Conservation (phyloP, 1,140 invertebrate species). For the Aricia agestis region DNA sequence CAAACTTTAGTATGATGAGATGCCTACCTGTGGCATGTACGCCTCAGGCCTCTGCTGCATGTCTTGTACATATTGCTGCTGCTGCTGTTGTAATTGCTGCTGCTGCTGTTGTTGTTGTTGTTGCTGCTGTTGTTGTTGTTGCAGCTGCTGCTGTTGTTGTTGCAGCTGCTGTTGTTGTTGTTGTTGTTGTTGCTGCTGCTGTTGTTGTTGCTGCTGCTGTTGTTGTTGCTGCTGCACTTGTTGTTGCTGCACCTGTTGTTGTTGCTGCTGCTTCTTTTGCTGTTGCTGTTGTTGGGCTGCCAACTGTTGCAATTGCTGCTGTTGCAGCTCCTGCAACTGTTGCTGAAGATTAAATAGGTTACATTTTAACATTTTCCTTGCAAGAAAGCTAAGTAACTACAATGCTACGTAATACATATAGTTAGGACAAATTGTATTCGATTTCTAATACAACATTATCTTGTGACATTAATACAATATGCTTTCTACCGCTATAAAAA, state of each 20-base stretch:
- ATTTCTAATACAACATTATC: background rate
- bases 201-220: constrained; percentile 55
- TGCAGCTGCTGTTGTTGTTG: constrained; percentile 55
- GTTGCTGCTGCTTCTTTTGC: constrained; percentile 47
- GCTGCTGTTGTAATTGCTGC: constrained; percentile 34
- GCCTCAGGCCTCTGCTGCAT: constrained; percentile 54
- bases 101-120: constrained; percentile 39
- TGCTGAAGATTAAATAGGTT: constrained; percentile 27
- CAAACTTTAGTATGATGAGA: no score
- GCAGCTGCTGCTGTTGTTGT: constrained; percentile 62
- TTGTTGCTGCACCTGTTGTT: constrained; percentile 57
- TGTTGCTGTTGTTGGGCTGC: constrained; percentile 50
- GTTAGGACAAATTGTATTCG: background rate
- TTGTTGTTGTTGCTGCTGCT: constrained; percentile 39
- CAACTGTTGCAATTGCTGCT: constrained; percentile 44
- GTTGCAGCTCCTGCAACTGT: constrained; percentile 38
- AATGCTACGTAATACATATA: background rate
- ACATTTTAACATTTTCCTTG: constrained; percentile 6
- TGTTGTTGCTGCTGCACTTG: constrained; percentile 58
- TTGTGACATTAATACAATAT: background rate
- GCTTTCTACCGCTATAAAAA: background rate
- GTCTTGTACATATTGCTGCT: constrained; percentile 49
- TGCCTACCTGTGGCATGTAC: constrained; percentile 45
- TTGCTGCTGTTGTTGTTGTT: constrained; percentile 53
- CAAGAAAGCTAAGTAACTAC: background rate